Evolutionary conservation across 2,113 vertebrate genomes (phyloP).

Genomic region (Apteryx owenii): DNA sequence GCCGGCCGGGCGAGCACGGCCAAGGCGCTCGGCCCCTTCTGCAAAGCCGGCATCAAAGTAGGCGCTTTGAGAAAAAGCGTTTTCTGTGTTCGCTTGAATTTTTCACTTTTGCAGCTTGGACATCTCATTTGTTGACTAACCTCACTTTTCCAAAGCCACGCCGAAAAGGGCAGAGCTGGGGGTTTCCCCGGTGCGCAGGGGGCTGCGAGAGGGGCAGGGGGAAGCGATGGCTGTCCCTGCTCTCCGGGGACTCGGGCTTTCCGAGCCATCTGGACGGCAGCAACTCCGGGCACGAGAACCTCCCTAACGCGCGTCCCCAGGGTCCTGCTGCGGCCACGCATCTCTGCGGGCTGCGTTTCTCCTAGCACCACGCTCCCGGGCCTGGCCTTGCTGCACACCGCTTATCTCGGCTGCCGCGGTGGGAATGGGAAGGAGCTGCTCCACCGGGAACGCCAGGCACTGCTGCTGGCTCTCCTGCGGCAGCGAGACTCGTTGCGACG

Average conservation of each 20-base stretch:
- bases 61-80: background rate
- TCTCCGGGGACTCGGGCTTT: background rate
- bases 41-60: background rate
- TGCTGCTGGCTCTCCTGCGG: too few species aligned
- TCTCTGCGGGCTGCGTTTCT: too few species aligned
- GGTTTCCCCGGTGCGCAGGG: background rate
- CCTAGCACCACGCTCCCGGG: too few species aligned
- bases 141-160: background rate
- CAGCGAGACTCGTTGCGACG: background rate
- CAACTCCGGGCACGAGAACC: background rate
- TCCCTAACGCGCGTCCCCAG: background rate
- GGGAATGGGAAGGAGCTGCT: too few species aligned
- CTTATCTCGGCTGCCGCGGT: too few species aligned
- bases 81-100: background rate
- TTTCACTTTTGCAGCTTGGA: background rate
- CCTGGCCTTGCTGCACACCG: too few species aligned
- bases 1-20: accelerated
- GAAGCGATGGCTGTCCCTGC: background rate
- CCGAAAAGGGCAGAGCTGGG: background rate
- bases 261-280: background rate
- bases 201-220: background rate
- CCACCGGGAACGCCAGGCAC: too few species aligned
- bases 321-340: too few species aligned
- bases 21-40: accelerated
- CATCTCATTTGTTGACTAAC: background rate